Evolutionary conservation across 2,888 invertebrate genomes (phyloP), one percentile per base, ranked within the genome.

Genomic region (Chrysolina americana): DNA sequence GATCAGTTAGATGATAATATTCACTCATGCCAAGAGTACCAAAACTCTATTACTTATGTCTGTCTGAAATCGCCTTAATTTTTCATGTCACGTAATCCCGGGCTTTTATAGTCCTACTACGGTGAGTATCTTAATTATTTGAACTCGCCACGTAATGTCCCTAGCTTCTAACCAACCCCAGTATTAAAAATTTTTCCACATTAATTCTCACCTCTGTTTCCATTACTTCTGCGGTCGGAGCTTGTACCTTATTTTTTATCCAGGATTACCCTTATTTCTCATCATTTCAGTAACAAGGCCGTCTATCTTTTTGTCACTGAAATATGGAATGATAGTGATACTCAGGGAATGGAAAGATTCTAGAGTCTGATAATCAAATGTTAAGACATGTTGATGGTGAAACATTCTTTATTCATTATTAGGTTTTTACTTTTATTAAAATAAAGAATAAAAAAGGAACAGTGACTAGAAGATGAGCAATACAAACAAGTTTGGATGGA

Each of bases 131-230:
- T 59, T 10, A 59, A 59, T 59, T 59, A 36, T 36, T 28, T 36
- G 36, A n/a, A 59, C 59, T 59, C n/a, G 28, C 11, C 59, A 36
- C 59, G 36, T 59, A 28, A 36, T 59, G 10, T 13, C 36, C 59
- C n/a, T n/a, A 13, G 28, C 17, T 15, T 1, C 36, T n/a, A 59
- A 36, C 59, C 28, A 53, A 41, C 53, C 68, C 15, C 19, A 8
- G 68, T 68, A 53, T 53, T 53, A 48, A 68, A 59, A 53, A 68
- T 68, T 28, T 36, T 66, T 41, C 50, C n/a, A 50, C 66, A 66
- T 50, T 28, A 66, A 66, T 66, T 28, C 15, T 17, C 23, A 44
- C 47, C 28, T 48, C 65, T 65, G 23, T 21, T 50, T 28, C 66
- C 66, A 66, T 66, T 50, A 50, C 50, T 50, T n/a, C 59, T 59